Evolutionary conservation across 2,888 invertebrate species (phyloP), one percentile per base, ranked within the genome.

Genomic region (Aleiodes testaceus): DNA sequence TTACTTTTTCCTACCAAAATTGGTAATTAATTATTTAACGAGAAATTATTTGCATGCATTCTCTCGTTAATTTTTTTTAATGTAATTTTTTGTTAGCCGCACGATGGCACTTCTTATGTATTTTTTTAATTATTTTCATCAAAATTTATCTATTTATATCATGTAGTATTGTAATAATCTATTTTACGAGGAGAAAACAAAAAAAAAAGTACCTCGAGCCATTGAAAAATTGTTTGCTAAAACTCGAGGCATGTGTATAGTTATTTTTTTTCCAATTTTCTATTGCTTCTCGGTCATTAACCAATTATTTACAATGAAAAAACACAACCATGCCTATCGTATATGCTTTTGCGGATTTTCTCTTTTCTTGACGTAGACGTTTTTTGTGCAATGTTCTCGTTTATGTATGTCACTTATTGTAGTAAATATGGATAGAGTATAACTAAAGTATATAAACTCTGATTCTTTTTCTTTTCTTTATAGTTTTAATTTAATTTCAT

Each of bases 391-490:
- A 83, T 78, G 77, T 80, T 80, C 79, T 78, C 81, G 61, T 70
- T 66, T 53, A 73, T 69, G 45, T 72, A 69, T 77, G 75, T 79
- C 44, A 73, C 59, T 66, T 49, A 71, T 72, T 75, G 77, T 79
- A 79, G 78, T 66, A 71, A 69, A 61, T 63, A 72, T 76, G 79
- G 78, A 79, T 82, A 81, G 79, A 82, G 81, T 82, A 82, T 83
- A 84, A 84, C 83, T 85, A 84, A 83, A 81, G 80, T 82, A 84
- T 83, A 84, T 84, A 84, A 83, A 85, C 83, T 85, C 84, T 85
- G 82, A 82, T 83, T 82, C 79, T 45, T 26, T 45, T 16, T 16
- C 77, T 81, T 79, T 78, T 61, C 45, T 66, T 82, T 77, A 82
- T 84, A 82, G 83, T 81, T 80, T 73, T 82, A 82, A 82, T 80